phyloP scores from a whole-genome alignment of 2,888 invertebrate species.

The Xanthia togata region DNA sequence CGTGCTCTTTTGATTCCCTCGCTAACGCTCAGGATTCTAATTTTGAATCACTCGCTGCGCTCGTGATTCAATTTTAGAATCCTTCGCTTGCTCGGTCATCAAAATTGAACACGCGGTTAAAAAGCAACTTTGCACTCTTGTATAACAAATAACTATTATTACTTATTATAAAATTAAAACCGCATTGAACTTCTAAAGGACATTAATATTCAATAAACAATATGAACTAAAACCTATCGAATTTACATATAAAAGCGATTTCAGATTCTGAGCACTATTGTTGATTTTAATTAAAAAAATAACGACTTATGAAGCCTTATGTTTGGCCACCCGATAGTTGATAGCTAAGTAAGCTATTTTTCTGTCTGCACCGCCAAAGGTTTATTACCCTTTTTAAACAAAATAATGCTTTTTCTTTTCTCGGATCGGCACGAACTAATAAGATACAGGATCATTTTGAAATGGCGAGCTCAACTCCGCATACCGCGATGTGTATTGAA shows the following conservation, averaged over 20 bases:
- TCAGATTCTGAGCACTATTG: constrained; percentile 34
- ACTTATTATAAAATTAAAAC: neutral
- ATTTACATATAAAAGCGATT: constrained; percentile 50
- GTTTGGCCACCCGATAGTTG: neutral
- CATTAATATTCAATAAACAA: constrained; percentile 5
- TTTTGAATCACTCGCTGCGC: no score
- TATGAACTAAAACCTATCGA: constrained; percentile 3
- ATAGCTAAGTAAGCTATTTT: neutral
- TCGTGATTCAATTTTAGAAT: no score
- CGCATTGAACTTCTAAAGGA: neutral
- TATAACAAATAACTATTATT: no score
- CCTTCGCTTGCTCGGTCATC: no score
- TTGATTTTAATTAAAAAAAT: constrained; percentile 44
- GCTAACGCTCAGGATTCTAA: no score
- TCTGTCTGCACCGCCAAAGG: constrained; percentile 8
- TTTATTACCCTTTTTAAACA: neutral
- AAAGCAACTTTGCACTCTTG: no score
- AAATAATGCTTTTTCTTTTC: neutral
- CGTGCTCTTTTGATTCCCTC: no score
- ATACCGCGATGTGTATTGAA: no score
- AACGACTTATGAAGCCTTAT: constrained; percentile 1
- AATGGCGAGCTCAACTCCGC: no score
- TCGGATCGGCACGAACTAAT: neutral
- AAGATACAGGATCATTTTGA: neutral
- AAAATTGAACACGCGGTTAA: no score